Percentiles rank a stretch among this genome's conserved stretches.
These are phyloP conservation scores for Callorhinus ursinus DNA, from an alignment of 2,113 vertebrate genomes.

Conservation along the genomic window DNA sequence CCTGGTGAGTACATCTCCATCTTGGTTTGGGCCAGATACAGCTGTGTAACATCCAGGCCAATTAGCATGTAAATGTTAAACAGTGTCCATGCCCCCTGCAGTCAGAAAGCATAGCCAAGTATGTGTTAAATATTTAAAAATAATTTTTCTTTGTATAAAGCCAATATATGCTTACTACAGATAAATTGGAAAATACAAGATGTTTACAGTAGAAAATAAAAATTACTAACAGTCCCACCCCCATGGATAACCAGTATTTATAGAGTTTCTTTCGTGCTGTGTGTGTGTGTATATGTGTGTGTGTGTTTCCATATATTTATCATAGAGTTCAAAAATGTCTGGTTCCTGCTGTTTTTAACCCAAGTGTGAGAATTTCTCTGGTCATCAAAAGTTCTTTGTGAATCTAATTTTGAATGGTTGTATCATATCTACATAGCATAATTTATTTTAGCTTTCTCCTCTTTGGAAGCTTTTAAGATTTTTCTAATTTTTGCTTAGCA, in stretches of 20 bases:
- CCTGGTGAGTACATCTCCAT: background rate
- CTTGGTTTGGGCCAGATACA: background rate
- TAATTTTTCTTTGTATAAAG: conserved; percentile 1
- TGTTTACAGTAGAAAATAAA: conserved; percentile 9
- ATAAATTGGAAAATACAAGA: background rate
- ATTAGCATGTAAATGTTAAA: background rate
- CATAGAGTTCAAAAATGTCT: conserved; percentile 3
- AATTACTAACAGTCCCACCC: background rate
- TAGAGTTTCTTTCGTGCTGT: background rate
- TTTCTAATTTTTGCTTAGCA: background rate
- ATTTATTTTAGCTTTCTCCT: conserved; percentile 13
- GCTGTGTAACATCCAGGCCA: background rate
- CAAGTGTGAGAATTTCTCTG: background rate
- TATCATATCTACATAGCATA: background rate
- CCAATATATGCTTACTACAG: background rate
- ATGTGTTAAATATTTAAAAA: background rate
- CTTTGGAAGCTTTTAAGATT: background rate
- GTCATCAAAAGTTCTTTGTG: background rate
- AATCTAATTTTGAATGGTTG: background rate
- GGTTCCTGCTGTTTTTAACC: background rate
- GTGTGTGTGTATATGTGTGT: background rate
- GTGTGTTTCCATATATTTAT: background rate
- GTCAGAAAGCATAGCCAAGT: background rate
- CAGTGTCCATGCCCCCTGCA: background rate
- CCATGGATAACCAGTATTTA: background rate